phyloP scores from a whole-genome alignment of 1,140 invertebrate species.

The Orchesella cincta region DNA sequence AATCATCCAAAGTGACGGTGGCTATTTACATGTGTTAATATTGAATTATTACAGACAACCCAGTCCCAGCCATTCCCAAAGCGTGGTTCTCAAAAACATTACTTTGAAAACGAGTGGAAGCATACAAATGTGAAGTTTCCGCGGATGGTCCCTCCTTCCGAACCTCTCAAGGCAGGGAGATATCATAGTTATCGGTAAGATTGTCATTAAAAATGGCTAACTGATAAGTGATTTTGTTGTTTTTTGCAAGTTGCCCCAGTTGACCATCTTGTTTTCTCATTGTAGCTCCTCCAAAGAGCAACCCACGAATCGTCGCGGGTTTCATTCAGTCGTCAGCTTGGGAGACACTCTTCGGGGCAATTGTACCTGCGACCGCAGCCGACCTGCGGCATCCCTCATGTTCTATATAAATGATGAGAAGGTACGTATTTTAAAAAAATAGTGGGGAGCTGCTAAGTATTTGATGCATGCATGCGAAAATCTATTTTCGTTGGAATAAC shows the following conservation, averaged over 20 bases:
- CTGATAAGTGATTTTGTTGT: not conserved
- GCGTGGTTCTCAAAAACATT: slow-evolving; percentile 4
- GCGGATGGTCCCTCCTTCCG: slow-evolving; percentile 51
- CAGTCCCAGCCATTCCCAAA: not conserved
- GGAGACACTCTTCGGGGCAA: slow-evolving; percentile 50
- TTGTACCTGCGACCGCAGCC: slow-evolving; percentile 53
- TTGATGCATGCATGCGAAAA: not conserved
- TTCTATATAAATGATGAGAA: slow-evolving; percentile 54
- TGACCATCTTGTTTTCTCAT: slow-evolving; percentile 2
- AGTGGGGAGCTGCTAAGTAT: not conserved
- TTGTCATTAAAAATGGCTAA: not conserved
- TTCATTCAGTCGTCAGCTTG: slow-evolving; percentile 34
- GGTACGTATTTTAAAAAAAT: slow-evolving; percentile 37
- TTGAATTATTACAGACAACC: not conserved
- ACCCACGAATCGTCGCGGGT: slow-evolving; percentile 41
- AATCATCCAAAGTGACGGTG: too few relatives aligned
- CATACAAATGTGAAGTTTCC: slow-evolving; percentile 51
- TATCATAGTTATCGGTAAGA: slow-evolving; percentile 49
- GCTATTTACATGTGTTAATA: too few relatives aligned
- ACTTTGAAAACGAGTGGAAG: slow-evolving; percentile 1
- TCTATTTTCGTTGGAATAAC: not conserved
- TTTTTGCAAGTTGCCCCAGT: not conserved
- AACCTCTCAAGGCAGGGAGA: slow-evolving; percentile 37
- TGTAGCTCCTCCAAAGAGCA: slow-evolving; percentile 44
- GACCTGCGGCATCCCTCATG: slow-evolving; percentile 52